These are phyloP conservation scores for Podotricha telesiphe DNA, from an alignment of 2,888 invertebrate genomes.

Conservation along the genomic window DNA sequence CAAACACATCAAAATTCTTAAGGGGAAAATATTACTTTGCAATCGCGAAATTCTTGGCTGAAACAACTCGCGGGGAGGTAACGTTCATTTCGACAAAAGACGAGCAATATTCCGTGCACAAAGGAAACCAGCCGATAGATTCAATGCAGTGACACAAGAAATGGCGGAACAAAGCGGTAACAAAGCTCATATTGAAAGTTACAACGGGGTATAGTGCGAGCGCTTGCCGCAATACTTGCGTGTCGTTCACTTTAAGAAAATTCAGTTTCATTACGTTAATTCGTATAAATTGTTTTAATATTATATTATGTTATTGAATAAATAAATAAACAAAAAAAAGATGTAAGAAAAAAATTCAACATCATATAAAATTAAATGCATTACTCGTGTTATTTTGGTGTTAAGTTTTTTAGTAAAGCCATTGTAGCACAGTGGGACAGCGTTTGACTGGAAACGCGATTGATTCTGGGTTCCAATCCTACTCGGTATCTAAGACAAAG, in stretches of 20 bases:
- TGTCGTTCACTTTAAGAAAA: slow-evolving; percentile 6
- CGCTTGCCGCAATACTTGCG: slow-evolving; percentile 44
- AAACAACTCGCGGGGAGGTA: slow-evolving; percentile 81
- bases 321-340: too few species aligned
- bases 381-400: too few species aligned
- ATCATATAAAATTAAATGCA: too few species aligned
- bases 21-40: slow-evolving; percentile 82
- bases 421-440: too few species aligned
- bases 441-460: too few species aligned
- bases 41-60: slow-evolving; percentile 81
- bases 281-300: too few species aligned
- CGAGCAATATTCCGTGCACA: slow-evolving; percentile 82
- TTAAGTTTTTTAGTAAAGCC: too few species aligned
- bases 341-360: too few species aligned
- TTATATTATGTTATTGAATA: too few species aligned
- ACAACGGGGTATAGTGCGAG: slow-evolving; percentile 54
- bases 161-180: slow-evolving; percentile 79
- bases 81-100: slow-evolving; percentile 82
- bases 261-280: neutral
- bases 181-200: slow-evolving; percentile 81
- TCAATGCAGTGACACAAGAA: slow-evolving; percentile 84
- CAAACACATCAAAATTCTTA: slow-evolving; percentile 76
- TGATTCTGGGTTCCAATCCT: too few species aligned
- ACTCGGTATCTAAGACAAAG: too few species aligned
- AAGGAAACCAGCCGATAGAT: slow-evolving; percentile 82